Percentiles rank a stretch among this genome's conserved stretches.
Conservation (phyloP, 64 coral and sea anemone genomes). For the Dendrophyllia cribrosa region DNA sequence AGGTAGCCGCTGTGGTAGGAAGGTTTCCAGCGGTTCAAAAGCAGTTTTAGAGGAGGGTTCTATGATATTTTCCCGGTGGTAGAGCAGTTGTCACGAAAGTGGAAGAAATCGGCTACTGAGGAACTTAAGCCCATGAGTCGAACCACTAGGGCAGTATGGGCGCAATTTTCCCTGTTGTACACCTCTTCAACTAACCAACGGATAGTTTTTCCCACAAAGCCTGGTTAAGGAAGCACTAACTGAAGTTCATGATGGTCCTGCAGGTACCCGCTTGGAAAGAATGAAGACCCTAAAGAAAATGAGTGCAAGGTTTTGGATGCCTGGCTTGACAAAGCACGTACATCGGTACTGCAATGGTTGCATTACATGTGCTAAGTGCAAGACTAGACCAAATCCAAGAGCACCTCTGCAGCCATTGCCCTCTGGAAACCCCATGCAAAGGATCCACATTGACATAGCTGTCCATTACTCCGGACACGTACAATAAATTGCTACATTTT, state of each 20-base stretch:
- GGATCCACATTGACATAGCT: constrained; percentile 61
- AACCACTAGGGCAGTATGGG: constrained; percentile 20
- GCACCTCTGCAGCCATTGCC: constrained; percentile 36
- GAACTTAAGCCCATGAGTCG: constrained; percentile 24
- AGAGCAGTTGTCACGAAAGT: background rate
- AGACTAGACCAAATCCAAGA: background rate
- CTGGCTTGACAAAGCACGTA: constrained; percentile 32
- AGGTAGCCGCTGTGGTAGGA: background rate
- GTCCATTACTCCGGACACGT: constrained; percentile 6
- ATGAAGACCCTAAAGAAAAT: constrained; percentile 73
- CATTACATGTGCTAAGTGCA: constrained; percentile 60
- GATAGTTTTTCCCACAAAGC: constrained; percentile 18
- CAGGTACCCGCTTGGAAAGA: constrained; percentile 45
- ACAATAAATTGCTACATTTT: constrained; percentile 58
- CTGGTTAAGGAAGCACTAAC: background rate
- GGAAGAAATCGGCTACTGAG: too few relatives aligned
- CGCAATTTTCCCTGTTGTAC: constrained; percentile 33
- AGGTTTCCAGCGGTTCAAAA: too few relatives aligned
- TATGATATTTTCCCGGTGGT: constrained; percentile 36
- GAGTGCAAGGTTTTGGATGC: constrained; percentile 63
- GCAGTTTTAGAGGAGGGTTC: too few relatives aligned
- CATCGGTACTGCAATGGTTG: constrained; percentile 48
- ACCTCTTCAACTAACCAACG: background rate
- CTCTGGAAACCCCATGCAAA: constrained; percentile 47
- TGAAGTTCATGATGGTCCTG: constrained; percentile 50